A percentile compares a stretch with the other conserved stretches of the same genome.
These are phyloP conservation scores for Dicycla oo DNA, from an alignment of 2,888 invertebrate species.

Conservation along the genomic window DNA sequence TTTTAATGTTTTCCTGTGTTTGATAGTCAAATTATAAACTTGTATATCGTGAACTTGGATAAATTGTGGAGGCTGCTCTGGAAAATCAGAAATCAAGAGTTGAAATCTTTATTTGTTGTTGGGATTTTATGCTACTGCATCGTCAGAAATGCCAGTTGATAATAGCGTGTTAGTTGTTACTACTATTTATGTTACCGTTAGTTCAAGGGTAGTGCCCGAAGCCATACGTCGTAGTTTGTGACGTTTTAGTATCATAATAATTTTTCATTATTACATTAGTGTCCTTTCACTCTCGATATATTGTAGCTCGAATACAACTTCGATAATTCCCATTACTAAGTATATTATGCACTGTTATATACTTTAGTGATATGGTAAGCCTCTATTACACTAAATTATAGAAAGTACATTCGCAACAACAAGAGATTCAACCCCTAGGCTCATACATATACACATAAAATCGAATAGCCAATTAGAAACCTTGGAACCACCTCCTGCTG, in stretches of 20 bases:
- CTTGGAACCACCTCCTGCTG: slow-evolving; percentile 30
- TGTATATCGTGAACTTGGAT: slow-evolving; percentile 2
- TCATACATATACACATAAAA: slow-evolving; percentile 21
- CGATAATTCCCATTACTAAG: not conserved
- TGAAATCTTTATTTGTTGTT: slow-evolving; percentile 13
- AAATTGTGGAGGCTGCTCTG: not conserved
- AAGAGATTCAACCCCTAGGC: slow-evolving; percentile 14
- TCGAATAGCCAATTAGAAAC: slow-evolving; percentile 37
- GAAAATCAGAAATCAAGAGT: not conserved
- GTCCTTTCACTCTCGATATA: not conserved
- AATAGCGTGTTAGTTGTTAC: too few relatives aligned
- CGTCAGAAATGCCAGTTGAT: not conserved
- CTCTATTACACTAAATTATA: not conserved
- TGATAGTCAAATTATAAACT: slow-evolving; percentile 17
- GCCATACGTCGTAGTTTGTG: slow-evolving; percentile 9
- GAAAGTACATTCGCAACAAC: slow-evolving; percentile 8
- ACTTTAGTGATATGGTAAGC: not conserved
- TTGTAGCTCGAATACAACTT: not conserved
- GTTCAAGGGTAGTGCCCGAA: slow-evolving; percentile 10
- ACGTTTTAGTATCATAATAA: not conserved
- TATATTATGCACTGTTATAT: accelerated
- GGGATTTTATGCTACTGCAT: not conserved
- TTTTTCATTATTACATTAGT: not conserved
- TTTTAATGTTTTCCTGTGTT: slow-evolving; percentile 42
- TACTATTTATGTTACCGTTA: slow-evolving; percentile 24